These are phyloP conservation scores for Callosobruchus maculatus DNA, from an alignment of 2,888 invertebrate genomes.

Conservation along the genomic window DNA sequence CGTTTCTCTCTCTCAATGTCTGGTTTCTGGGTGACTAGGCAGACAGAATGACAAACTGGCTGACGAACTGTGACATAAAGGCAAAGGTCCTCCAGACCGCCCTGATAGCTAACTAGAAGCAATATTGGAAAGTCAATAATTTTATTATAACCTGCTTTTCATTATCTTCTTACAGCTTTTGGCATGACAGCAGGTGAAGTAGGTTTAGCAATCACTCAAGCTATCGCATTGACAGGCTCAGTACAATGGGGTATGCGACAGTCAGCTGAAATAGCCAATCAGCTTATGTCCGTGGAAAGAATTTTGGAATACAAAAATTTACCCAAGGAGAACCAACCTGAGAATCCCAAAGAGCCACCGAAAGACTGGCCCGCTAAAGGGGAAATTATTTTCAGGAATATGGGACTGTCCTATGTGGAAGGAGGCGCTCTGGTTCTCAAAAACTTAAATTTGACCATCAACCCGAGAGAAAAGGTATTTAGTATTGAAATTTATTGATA, in stretches of 20 bases:
- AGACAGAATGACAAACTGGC: too few species aligned
- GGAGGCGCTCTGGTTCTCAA: constrained; percentile 66
- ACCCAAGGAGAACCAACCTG: constrained; percentile 57
- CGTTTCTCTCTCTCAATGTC: too few species aligned
- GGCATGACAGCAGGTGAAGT: constrained; percentile 56
- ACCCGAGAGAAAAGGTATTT: constrained; percentile 65
- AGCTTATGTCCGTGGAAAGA: constrained; percentile 78
- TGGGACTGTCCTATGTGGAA: constrained; percentile 64
- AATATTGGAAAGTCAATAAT: too few species aligned
- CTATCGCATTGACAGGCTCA: constrained; percentile 58
- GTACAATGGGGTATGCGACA: constrained; percentile 79
- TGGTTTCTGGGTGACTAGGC: too few species aligned
- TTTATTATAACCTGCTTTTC: too few species aligned
- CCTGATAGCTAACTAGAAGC: too few species aligned
- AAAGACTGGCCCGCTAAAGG: constrained; percentile 65
- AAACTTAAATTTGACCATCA: constrained; percentile 64
- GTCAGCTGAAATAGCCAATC: constrained; percentile 75
- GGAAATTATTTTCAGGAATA: constrained; percentile 58
- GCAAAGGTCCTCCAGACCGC: too few species aligned
- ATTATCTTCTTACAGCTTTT: constrained; percentile 23
- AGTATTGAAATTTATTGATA: not conserved
- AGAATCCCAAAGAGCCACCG: constrained; percentile 53
- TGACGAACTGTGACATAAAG: too few species aligned
- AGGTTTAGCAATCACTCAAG: constrained; percentile 64
- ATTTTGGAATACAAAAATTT: constrained; percentile 76